Conservation (phyloP, 2,113 vertebrate genomes). For the Odobenus rosmarus region DNA sequence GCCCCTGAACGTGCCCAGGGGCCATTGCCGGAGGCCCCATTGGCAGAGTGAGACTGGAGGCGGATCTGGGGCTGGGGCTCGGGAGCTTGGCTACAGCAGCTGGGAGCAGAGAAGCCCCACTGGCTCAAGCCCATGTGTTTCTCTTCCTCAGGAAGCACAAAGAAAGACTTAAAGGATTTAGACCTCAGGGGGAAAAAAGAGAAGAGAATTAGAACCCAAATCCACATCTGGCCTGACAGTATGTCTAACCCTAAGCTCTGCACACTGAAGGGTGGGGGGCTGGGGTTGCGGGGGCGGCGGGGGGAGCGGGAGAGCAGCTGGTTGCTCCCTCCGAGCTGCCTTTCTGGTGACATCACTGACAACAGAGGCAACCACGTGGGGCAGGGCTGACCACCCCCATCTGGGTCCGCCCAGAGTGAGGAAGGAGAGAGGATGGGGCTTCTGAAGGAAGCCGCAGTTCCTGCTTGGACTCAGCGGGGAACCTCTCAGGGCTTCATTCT, state of each 20-base stretch:
- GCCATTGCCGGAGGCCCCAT: not conserved
- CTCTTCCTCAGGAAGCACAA: conserved; percentile 61
- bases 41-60: not conserved
- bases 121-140: conserved; percentile 11
- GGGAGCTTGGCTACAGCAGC: not conserved
- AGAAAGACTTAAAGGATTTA: conserved; percentile 71
- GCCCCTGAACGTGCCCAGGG: not conserved
- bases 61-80: not conserved
- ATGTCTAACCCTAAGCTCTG: conserved; percentile 67
- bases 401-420: conserved; percentile 56
- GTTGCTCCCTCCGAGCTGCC: conserved; percentile 58
- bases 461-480: conserved; percentile 20
- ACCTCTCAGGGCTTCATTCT: not conserved
- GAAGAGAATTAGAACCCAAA: conserved; percentile 75
- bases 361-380: conserved; percentile 57
- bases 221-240: conserved; percentile 73
- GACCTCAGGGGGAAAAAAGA: not conserved
- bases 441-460: not conserved
- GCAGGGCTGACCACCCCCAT: conserved; percentile 1
- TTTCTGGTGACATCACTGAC: conserved; percentile 74
- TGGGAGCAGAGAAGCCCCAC: conserved; percentile 24
- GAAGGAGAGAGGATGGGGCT: not conserved
- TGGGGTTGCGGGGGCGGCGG: no score
- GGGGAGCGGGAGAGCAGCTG: not conserved
- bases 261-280: not conserved